Evolutionary conservation across 2,888 invertebrate genomes (phyloP), one percentile per base, ranked within the genome.

Genomic region (Capitulum mitella): DNA sequence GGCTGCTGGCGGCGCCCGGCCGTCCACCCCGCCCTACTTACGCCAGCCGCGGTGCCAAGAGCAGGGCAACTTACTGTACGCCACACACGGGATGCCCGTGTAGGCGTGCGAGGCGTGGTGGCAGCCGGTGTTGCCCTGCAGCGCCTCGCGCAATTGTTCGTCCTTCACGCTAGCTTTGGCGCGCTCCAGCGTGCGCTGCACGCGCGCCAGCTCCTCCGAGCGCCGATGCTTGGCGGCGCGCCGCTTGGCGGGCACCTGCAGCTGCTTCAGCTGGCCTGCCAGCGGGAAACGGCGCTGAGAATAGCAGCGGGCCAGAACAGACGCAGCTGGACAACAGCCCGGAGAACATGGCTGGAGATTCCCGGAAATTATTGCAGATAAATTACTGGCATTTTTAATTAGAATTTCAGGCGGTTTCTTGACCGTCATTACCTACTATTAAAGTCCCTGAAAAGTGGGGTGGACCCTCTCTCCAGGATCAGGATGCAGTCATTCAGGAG

Each of bases 81-180:
- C 93, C 61, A 93, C 93, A 85, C 93, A 93, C 3, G 95, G 95
- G 79, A 95, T 89, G 19, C 93, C 93, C 5, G 95, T 95, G 84
- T 95, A 95, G 43, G 95, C 95, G 85, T 95, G 95, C 19, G 94
- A 91, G 2, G 95, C 94, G 85, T 96, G 95, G 85, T 92, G 91
- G 86, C 96, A 96, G 85, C 95, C 96, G 14, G 82, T 79, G 32
- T 79, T 77, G 80, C 92, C 88, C 82, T 92, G 89, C 2, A 93
- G 34, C 84, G 83, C 19, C 77, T 79, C 32, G 48, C 78, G 26
- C 81, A 37, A 70, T 26, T 70, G n/a, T 12, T 78, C 51, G 40
- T 77, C 77, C 54, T 40, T 34, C 34, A 75, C 75, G 19, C 75
- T 75, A 29, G 43, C 29, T 29, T 80, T 79, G 22, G 80, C 79